Evolutionary conservation across 1,140 invertebrate species (phyloP).

Genomic region (Mamestra configurata): DNA sequence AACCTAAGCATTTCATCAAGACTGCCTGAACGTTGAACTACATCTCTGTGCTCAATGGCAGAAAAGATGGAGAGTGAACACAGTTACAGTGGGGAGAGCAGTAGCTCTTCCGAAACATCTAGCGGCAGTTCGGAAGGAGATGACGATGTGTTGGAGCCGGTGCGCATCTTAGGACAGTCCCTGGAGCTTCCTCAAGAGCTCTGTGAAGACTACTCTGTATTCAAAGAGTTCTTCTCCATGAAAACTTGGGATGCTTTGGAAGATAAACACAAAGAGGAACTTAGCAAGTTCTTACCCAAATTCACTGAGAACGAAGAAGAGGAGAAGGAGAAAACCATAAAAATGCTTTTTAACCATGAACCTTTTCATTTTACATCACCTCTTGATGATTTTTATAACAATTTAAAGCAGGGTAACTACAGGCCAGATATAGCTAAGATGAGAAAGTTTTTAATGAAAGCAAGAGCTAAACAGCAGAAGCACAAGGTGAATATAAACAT

Average conservation of each 20-base stretch:
- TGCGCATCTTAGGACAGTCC: slow-evolving; percentile 85
- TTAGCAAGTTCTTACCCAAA: slow-evolving; percentile 90
- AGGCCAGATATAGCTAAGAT: slow-evolving; percentile 90
- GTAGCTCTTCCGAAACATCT: slow-evolving; percentile 79
- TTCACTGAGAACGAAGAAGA: slow-evolving; percentile 91
- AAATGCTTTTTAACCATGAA: slow-evolving; percentile 91
- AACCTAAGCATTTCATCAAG: slow-evolving; percentile 60
- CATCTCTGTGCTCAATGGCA: slow-evolving; percentile 65
- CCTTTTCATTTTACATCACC: slow-evolving; percentile 92
- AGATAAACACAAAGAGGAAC: slow-evolving; percentile 89
- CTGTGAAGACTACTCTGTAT: slow-evolving; percentile 90
- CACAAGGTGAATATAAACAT: slow-evolving; percentile 73
- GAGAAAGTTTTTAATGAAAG: slow-evolving; percentile 84
- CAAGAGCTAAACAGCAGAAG: slow-evolving; percentile 81
- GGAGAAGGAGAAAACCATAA: slow-evolving; percentile 91
- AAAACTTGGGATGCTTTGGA: slow-evolving; percentile 90
- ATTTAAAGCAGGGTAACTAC: slow-evolving; percentile 91
- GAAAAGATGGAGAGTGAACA: slow-evolving; percentile 84
- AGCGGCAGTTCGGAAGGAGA: slow-evolving; percentile 84
- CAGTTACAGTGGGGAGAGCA: slow-evolving; percentile 81
- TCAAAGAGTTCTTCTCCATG: slow-evolving; percentile 90
- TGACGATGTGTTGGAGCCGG: slow-evolving; percentile 88
- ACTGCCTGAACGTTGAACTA: slow-evolving; percentile 47
- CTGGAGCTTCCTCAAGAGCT: slow-evolving; percentile 89
- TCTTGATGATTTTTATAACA: slow-evolving; percentile 90